Evolutionary conservation across 2,888 invertebrate genomes (phyloP).

Genomic region (Eumacrocentrus americanus): DNA sequence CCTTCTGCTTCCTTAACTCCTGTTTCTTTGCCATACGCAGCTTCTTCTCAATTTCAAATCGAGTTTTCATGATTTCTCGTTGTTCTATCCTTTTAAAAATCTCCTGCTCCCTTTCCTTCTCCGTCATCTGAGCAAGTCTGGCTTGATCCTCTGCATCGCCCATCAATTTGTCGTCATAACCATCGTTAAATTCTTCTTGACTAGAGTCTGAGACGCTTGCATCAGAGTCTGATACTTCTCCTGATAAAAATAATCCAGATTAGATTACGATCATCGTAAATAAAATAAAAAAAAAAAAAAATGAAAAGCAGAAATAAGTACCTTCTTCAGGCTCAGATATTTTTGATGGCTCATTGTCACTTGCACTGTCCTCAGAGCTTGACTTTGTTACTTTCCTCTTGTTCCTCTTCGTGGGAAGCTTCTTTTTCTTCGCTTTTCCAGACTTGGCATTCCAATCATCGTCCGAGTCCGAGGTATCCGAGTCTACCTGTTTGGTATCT

Average conservation of each 20-base stretch:
- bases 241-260: slow-evolving; percentile 54
- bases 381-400: slow-evolving; percentile 62
- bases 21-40: slow-evolving; percentile 81
- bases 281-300: background rate
- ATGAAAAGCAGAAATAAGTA: slow-evolving; percentile 40
- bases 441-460: slow-evolving; percentile 63
- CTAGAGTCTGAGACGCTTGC: slow-evolving; percentile 70
- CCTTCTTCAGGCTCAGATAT: slow-evolving; percentile 85
- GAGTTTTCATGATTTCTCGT: slow-evolving; percentile 89
- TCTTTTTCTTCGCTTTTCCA: slow-evolving; percentile 59
- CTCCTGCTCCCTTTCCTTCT: slow-evolving; percentile 96
- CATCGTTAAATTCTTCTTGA: slow-evolving; percentile 93
- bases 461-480: slow-evolving; percentile 66
- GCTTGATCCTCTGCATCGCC: slow-evolving; percentile 95
- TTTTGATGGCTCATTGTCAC: slow-evolving; percentile 63
- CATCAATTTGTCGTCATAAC: slow-evolving; percentile 96
- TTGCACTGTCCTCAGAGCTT: slow-evolving; percentile 58
- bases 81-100: slow-evolving; percentile 96
- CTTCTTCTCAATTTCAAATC: slow-evolving; percentile 96
- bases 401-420: slow-evolving; percentile 57
- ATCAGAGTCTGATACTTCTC: slow-evolving; percentile 78
- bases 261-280: background rate
- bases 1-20: slow-evolving; percentile 69
- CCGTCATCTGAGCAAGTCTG: slow-evolving; percentile 88
- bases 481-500: slow-evolving; percentile 56